phyloP scores from a whole-genome alignment of 2,888 invertebrate species.

The Amiota minor region DNA sequence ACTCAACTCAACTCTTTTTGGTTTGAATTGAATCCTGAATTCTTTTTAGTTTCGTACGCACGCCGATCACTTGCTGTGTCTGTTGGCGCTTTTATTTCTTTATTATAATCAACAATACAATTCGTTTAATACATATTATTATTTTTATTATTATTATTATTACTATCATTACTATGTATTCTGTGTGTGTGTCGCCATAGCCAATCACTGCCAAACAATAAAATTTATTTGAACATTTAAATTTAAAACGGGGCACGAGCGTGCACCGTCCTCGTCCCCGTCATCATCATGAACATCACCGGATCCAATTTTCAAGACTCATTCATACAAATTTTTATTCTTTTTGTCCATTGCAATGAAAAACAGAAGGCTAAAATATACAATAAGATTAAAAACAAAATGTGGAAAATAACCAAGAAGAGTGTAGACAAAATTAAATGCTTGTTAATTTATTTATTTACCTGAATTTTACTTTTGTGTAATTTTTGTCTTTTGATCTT shows the following conservation, averaged over 20 bases:
- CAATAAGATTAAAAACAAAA: neutral
- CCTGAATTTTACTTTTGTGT: slow-evolving; percentile 25
- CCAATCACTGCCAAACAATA: slow-evolving; percentile 48
- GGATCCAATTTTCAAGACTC: slow-evolving; percentile 3
- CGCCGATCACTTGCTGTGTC: slow-evolving; percentile 37
- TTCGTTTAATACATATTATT: slow-evolving; percentile 3
- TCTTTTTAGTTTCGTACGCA: slow-evolving; percentile 25
- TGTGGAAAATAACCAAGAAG: slow-evolving; percentile 17
- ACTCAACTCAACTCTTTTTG: neutral
- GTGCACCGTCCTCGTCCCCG: slow-evolving; percentile 4
- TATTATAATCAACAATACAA: slow-evolving; percentile 49
- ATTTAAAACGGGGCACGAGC: slow-evolving; percentile 59
- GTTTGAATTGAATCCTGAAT: neutral
- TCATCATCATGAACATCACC: too few species aligned
- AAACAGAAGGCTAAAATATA: neutral
- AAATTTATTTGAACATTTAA: slow-evolving; percentile 60
- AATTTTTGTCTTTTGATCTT: slow-evolving; percentile 34
- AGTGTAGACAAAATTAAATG: slow-evolving; percentile 56
- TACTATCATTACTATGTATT: neutral
- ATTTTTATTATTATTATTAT: too few species aligned
- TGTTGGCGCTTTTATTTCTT: slow-evolving; percentile 57
- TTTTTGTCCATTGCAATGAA: neutral
- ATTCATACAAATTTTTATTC: slow-evolving; percentile 14
- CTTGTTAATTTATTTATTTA: slow-evolving; percentile 50
- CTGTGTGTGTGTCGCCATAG: neutral